These are phyloP conservation scores for Tupiocoris notatus DNA, from an alignment of 2,888 invertebrate genomes.

Conservation along the genomic window DNA sequence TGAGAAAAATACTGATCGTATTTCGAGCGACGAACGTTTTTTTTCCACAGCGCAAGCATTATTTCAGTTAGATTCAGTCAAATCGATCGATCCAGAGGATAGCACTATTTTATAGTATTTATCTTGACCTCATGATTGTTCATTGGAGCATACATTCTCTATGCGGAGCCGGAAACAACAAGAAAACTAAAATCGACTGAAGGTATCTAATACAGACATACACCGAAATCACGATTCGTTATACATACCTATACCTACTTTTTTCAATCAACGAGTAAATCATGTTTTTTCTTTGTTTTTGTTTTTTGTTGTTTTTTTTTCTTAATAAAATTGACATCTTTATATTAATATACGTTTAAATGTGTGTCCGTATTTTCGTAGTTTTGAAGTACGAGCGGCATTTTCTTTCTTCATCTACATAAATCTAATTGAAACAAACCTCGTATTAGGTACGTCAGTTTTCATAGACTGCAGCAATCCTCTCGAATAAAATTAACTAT, in stretches of 20 bases:
- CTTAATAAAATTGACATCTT: constrained; percentile 32
- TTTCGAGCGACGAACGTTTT: background rate
- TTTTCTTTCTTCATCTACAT: constrained; percentile 36
- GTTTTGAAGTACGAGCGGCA: constrained; percentile 34
- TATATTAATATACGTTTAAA: constrained; percentile 35
- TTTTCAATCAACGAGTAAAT: no score
- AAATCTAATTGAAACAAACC: no score
- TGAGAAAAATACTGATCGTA: background rate
- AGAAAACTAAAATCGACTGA: background rate
- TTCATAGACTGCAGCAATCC: no score
- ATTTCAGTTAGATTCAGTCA: background rate
- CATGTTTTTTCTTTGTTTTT: background rate
- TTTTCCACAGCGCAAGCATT: background rate
- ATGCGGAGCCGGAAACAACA: background rate
- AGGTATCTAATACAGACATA: constrained; percentile 44
- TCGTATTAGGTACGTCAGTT: constrained; percentile 36
- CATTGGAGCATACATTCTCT: background rate
- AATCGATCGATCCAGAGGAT: background rate
- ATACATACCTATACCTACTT: no score
- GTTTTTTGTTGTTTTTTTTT: constrained; percentile 21
- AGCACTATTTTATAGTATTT: no score
- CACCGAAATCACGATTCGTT: constrained; percentile 39
- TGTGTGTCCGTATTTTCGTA: constrained; percentile 20
- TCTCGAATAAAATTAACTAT: no score
- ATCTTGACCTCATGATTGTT: no score